A percentile compares a stretch with the other conserved stretches of the same genome.
Evolutionary conservation across 1,140 invertebrate genomes (phyloP).

Genomic region (Drosophila micromelanica): DNA sequence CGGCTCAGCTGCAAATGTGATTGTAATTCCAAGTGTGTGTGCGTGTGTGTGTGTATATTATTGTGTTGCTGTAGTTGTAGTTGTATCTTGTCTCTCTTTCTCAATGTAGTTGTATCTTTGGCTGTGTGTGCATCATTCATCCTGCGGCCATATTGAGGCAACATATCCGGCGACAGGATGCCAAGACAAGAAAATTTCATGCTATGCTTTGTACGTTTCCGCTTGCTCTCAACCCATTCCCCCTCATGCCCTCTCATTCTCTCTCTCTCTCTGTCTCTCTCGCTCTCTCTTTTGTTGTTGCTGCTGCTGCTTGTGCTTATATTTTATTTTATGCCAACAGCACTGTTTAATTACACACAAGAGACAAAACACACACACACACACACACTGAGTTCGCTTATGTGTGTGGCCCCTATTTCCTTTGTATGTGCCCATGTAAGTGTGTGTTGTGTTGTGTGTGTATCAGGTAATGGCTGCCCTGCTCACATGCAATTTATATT

Average conservation of each 20-base stretch:
- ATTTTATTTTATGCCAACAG: constrained; percentile 82
- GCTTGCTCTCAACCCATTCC: constrained; percentile 26
- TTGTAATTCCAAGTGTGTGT: neutral
- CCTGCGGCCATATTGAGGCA: constrained; percentile 81
- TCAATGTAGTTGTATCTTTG: neutral
- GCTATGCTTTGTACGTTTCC: constrained; percentile 81
- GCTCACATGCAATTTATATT: constrained; percentile 81
- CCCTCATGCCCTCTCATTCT: neutral
- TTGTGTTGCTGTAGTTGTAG: constrained; percentile 2
- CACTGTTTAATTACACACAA: constrained; percentile 82
- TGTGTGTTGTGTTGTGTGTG: constrained; percentile 43
- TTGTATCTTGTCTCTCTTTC: constrained; percentile 17
- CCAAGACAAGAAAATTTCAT: constrained; percentile 82
- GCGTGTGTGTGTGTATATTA: constrained; percentile 14
- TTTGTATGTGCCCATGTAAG: constrained; percentile 13
- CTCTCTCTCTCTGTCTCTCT: neutral
- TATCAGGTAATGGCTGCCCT: constrained; percentile 75
- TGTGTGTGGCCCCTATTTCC: constrained; percentile 22
- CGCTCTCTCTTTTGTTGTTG: constrained; percentile 12
- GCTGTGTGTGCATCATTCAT: constrained; percentile 73
- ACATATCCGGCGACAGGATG: constrained; percentile 82
- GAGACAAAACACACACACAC: constrained; percentile 66
- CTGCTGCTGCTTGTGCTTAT: constrained; percentile 65
- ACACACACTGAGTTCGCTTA: constrained; percentile 39
- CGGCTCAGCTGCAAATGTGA: constrained; percentile 47